Conservation (phyloP, 2,888 invertebrate species). For the Halictus ligatus region DNA sequence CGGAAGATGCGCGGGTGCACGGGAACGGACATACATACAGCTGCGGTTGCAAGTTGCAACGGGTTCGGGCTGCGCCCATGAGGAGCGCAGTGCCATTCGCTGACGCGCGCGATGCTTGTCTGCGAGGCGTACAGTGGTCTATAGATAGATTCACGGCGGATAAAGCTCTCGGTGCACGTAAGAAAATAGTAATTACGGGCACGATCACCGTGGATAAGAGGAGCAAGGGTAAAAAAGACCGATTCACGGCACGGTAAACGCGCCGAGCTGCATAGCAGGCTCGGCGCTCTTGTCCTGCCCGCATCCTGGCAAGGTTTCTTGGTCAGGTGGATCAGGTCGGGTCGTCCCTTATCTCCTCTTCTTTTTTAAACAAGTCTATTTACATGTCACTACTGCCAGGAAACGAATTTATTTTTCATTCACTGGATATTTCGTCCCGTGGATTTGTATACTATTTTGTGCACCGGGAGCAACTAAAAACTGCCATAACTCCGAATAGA, state of each 20-base stretch:
- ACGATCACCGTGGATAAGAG: constrained; percentile 63
- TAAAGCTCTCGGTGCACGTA: constrained; percentile 64
- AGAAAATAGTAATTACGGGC: constrained; percentile 75
- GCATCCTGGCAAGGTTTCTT: constrained; percentile 10
- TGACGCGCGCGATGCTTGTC: constrained; percentile 60
- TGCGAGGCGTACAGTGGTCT: constrained; percentile 49
- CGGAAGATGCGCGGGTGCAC: constrained; percentile 49
- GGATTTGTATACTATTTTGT: too few relatives aligned
- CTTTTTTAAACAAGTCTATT: neutral
- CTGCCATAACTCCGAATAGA: too few relatives aligned
- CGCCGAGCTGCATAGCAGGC: constrained; percentile 59
- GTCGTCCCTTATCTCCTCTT: neutral
- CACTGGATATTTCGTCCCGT: neutral
- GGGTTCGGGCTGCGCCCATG: constrained; percentile 7
- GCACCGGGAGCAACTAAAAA: too few relatives aligned
- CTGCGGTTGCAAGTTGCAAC: constrained; percentile 30
- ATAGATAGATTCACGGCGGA: constrained; percentile 71
- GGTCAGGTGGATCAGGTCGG: neutral
- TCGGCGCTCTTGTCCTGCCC: constrained; percentile 30
- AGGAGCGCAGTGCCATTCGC: constrained; percentile 54
- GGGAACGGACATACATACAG: constrained; percentile 56
- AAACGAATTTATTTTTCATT: neutral
- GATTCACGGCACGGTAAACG: constrained; percentile 46
- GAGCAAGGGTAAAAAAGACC: constrained; percentile 46
- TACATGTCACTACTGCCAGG: neutral